Base-by-base conservation (phyloP, 2,888 invertebrate species). In the Pseudococcus viburni region DNA sequence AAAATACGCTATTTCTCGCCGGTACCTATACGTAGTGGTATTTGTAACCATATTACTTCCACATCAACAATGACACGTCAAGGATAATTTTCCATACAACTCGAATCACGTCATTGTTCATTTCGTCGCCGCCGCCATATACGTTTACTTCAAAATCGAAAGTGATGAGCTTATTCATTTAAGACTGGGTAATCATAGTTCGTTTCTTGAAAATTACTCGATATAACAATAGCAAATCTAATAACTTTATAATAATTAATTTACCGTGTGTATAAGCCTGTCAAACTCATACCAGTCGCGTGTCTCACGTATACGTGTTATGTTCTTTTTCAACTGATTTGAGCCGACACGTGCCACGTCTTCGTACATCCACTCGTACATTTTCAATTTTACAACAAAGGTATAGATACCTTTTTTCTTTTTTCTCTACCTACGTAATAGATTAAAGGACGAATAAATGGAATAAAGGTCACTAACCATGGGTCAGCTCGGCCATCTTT, bases 11-110 rank as follows among this genome's bases (percentile, higher is more conserved):
- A 73, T 6, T 17, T 33, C 22, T 64, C 64, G 64, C 19, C 22
- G 17, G n/a, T 64, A 64, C 11, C 15, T 59, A 59, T 59, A 59
- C 11, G 22, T 11, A 64, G 19, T 11, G 64, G 19, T 19, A 19
- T 59, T 19, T n/a, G 17, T 59, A 64, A 64, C 64, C 64, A 64
- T 64, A 64, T 64, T 64, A 73, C 73, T 73, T 73, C 73, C 17
- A 73, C 73, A 73, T 33, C 46, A 83, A 83, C 80, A 46, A 83
- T 83, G 46, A 42, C 80, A 42, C 80, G 46, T 83, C 80, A 83
- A 83, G 80, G 80, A 83, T 83, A 83, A 83, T 83, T 83, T 73
- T 73, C 73, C 73, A 73, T 73, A 73, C 80, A 83, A 46, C 80
- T 83, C 80, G 80, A 83, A 83, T 83, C 80, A 83, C 80, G 80